Base-by-base conservation (phyloP, 2,113 vertebrate species). In the Thamnophis sirtalis region DNA sequence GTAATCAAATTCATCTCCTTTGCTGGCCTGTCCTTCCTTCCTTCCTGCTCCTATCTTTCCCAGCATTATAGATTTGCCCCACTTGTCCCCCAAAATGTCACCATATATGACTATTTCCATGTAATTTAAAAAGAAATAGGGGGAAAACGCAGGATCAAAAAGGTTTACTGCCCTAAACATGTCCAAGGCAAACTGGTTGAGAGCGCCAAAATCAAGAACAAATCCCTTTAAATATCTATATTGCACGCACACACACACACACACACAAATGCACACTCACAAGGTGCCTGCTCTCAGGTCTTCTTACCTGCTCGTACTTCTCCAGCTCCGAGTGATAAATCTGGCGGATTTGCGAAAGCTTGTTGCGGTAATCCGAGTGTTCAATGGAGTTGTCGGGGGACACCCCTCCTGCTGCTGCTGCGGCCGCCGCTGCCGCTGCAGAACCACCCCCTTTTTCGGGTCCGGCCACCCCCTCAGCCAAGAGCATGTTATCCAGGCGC, bases 271-370 rank as follows among this genome's bases (percentile, higher is more conserved):
- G n/a, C 10, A 63, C 60, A 60, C 58, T 28, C 60, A 63, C 10
- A 19, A 73, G 28, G 28, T 68, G 28, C 33, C 33, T 80, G 68
- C 17, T 19, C 73, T 43, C 33, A 9, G 17, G 7, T 24, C 3
- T 48, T 24, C 95, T 96, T 87, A 99, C 98, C 98, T 99, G 98
- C 95, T 99, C 98, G 38, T 99, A 99, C 96, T 99, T 99, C 97
- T 99, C 98, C 97, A 99, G 97, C 97, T 99, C 98, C 0, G 98
- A 98, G 97, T 99, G 98, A 96, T 99, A 99, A 96, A 99, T 99
- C 94, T 98, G 98, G 94, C 98, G 98, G 95, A 99, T 99, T 96
- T 99, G 98, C 94, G 98, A 98, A 90, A 99, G 98, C 97, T 99
- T 99, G 97, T 98, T 98, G 94, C 98, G 98, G 96, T 99, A 99